Percentiles rank a stretch among this genome's conserved stretches.
phyloP scores from a whole-genome alignment of 2,797 vertebrate species.

The Sardinella longiceps region DNA sequence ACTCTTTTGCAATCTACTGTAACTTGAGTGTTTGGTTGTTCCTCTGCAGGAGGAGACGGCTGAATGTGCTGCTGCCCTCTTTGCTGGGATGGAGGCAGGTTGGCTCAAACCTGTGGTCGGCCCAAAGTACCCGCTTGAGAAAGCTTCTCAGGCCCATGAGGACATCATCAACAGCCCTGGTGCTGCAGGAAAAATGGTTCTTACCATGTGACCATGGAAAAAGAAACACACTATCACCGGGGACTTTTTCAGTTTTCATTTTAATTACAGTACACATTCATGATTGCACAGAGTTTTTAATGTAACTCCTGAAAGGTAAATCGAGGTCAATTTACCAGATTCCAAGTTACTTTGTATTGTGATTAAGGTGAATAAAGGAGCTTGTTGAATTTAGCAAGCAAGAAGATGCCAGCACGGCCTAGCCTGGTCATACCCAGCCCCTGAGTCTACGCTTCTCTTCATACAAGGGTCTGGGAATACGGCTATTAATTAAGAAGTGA shows the following conservation, averaged over 20 bases:
- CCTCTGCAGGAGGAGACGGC: slow-evolving; percentile 77
- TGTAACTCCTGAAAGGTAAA: background rate
- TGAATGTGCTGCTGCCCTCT: slow-evolving; percentile 74
- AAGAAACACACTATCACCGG: background rate
- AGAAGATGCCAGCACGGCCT: no score
- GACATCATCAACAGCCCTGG: slow-evolving; percentile 84
- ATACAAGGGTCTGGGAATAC: no score
- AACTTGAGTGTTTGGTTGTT: background rate
- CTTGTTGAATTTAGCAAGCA: no score
- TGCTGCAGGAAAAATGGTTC: slow-evolving; percentile 86
- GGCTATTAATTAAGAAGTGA: no score
- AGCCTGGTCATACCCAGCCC: no score
- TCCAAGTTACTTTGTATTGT: no score
- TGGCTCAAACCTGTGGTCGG: slow-evolving; percentile 85
- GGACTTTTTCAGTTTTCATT: background rate
- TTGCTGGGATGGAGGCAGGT: slow-evolving; percentile 82
- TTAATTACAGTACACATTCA: background rate
- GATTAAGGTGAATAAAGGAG: no score
- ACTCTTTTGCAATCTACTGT: background rate
- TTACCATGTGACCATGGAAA: slow-evolving; percentile 66
- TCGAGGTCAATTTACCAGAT: no score
- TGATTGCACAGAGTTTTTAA: background rate
- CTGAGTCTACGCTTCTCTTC: no score
- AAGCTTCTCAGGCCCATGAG: slow-evolving; percentile 80
- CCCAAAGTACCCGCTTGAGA: slow-evolving; percentile 76